These are phyloP conservation scores for Spisula subtruncata DNA, from an alignment of 2,888 invertebrate species.

Conservation along the genomic window DNA sequence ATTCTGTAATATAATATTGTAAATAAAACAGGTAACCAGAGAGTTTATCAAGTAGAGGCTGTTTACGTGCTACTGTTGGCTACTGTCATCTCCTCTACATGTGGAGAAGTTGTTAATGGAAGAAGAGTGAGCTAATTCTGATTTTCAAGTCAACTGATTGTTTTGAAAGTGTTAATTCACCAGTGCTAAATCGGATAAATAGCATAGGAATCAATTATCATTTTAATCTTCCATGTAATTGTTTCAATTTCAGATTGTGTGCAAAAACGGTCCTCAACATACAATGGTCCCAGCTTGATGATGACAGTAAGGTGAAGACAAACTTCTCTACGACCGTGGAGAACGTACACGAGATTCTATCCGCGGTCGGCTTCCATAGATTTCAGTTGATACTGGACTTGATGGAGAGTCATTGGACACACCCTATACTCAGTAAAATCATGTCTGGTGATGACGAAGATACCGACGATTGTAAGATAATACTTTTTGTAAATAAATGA, in stretches of 20 bases:
- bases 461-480: slow-evolving; percentile 65
- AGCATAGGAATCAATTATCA: too few relatives aligned
- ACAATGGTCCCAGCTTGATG: slow-evolving; percentile 82
- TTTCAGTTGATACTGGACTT: slow-evolving; percentile 78
- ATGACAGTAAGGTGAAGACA: slow-evolving; percentile 77
- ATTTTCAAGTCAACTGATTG: too few relatives aligned
- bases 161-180: too few relatives aligned
- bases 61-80: too few relatives aligned
- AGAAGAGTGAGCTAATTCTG: too few relatives aligned
- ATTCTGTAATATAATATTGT: too few relatives aligned
- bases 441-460: slow-evolving; percentile 81
- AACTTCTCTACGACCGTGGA: slow-evolving; percentile 79
- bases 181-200: too few relatives aligned
- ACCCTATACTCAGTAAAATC: slow-evolving; percentile 83
- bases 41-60: too few relatives aligned
- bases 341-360: slow-evolving; percentile 77
- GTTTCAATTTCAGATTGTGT: slow-evolving; percentile 78
- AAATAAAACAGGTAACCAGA: too few relatives aligned
- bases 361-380: slow-evolving; percentile 72
- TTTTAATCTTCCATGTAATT: background rate
- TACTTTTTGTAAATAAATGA: too few relatives aligned
- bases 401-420: slow-evolving; percentile 85
- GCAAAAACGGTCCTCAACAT: slow-evolving; percentile 82
- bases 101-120: too few relatives aligned
- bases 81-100: too few relatives aligned